A percentile compares a stretch with the other conserved stretches of the same genome.
Conservation (phyloP, 2,888 invertebrate genomes). For the Lochmaea crataegi region DNA sequence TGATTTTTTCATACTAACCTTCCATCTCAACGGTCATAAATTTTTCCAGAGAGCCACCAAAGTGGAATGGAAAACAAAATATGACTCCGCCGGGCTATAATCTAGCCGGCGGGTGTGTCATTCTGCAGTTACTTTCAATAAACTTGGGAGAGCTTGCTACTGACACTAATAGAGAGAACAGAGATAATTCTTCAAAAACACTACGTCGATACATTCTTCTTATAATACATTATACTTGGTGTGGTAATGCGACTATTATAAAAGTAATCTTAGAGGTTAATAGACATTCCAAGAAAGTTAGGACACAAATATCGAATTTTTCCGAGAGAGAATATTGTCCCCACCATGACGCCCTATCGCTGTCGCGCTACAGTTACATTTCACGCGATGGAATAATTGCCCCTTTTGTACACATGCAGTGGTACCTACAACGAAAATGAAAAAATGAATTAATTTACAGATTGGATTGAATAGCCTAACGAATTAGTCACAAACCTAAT, state of each 20-base stretch:
- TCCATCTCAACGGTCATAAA: conserved; percentile 27
- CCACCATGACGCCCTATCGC: no score
- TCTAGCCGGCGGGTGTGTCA: conserved; percentile 33
- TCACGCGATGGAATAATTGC: no score
- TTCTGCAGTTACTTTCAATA: conserved; percentile 38
- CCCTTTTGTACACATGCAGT: no score
- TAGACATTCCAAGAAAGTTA: not conserved
- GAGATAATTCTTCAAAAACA: not conserved
- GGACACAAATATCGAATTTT: no score
- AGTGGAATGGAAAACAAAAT: conserved; percentile 39
- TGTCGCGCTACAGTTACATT: no score
- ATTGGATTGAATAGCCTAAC: no score
- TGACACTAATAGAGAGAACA: conserved; percentile 41
- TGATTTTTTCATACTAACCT: conserved; percentile 31
- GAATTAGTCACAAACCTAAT: no score
- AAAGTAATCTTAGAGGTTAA: not conserved
- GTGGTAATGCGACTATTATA: not conserved
- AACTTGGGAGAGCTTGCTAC: conserved; percentile 38
- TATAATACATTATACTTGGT: not conserved
- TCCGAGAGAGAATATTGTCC: no score
- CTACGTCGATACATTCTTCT: not conserved
- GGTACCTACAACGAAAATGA: no score
- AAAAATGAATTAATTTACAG: no score
- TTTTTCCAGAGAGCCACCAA: conserved; percentile 25
- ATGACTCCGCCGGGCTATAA: conserved; percentile 33